Conservation (phyloP, 2,797 vertebrate species). For the Crenichthys baileyi region DNA sequence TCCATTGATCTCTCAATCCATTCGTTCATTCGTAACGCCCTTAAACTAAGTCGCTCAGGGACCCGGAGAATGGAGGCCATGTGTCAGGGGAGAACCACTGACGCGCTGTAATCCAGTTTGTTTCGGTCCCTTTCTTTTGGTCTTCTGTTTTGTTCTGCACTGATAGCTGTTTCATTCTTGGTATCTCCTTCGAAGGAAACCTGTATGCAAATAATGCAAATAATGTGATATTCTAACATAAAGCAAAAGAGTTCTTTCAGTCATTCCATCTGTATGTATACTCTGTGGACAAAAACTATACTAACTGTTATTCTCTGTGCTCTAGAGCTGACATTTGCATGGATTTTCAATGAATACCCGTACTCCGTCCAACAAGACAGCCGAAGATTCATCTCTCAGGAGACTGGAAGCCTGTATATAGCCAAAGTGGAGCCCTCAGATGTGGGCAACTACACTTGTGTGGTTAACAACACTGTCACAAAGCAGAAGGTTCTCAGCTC, state of each 20-base stretch:
- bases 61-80: constrained; percentile 61
- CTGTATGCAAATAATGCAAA: constrained; percentile 36
- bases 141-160: constrained; percentile 59
- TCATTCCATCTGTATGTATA: neutral
- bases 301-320: constrained; percentile 21
- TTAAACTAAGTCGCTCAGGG: constrained; percentile 46
- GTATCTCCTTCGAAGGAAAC: constrained; percentile 44
- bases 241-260: constrained; percentile 28
- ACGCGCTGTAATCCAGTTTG: constrained; percentile 79
- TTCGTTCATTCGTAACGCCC: constrained; percentile 23
- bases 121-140: constrained; percentile 75
- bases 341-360: constrained; percentile 96
- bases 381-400: constrained; percentile 92
- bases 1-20: constrained; percentile 32
- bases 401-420: constrained; percentile 94
- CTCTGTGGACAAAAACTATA: constrained; percentile 5
- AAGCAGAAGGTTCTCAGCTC: constrained; percentile 86
- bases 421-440: constrained; percentile 93
- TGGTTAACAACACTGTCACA: constrained; percentile 86
- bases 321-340: constrained; percentile 88
- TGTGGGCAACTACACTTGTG: constrained; percentile 94
- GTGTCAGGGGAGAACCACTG: constrained; percentile 73
- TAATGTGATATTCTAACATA: constrained; percentile 26
- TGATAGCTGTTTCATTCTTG: constrained; percentile 50
- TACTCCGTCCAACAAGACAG: constrained; percentile 92